Conservation (phyloP, 2,113 vertebrate species). For the Cynoglossus semilaevis region DNA sequence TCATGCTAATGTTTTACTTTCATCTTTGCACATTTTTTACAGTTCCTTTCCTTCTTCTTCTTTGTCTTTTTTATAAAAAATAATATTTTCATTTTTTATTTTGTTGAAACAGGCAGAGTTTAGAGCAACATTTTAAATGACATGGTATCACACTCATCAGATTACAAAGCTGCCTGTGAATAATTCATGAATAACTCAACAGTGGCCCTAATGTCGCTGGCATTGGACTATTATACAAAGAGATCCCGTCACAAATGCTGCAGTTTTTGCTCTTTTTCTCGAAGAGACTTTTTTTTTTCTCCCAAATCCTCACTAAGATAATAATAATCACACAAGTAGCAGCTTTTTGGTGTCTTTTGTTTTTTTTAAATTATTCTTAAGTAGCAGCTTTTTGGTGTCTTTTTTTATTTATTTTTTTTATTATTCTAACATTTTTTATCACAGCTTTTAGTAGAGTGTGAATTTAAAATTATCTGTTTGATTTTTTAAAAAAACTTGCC, state of each 20-base stretch:
- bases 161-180: neutral
- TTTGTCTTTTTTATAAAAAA: too few species aligned
- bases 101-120: neutral
- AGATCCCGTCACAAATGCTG: neutral
- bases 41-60: neutral
- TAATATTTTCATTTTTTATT: neutral
- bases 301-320: neutral
- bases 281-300: neutral
- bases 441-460: too few species aligned
- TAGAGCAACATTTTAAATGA: neutral
- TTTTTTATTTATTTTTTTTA: too few species aligned
- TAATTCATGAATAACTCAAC: neutral
- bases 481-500: too few species aligned
- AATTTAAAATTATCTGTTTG: too few species aligned
- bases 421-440: too few species aligned
- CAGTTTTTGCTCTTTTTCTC: neutral
- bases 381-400: too few species aligned
- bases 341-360: too few species aligned
- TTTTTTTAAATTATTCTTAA: too few species aligned
- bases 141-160: neutral
- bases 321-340: too few species aligned
- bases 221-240: neutral
- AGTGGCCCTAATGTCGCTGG: neutral
- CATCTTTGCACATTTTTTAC: conserved; percentile 15
- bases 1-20: conserved; percentile 10